Base-by-base conservation (phyloP, 2,113 vertebrate species). In the Corydoras maculifer region DNA sequence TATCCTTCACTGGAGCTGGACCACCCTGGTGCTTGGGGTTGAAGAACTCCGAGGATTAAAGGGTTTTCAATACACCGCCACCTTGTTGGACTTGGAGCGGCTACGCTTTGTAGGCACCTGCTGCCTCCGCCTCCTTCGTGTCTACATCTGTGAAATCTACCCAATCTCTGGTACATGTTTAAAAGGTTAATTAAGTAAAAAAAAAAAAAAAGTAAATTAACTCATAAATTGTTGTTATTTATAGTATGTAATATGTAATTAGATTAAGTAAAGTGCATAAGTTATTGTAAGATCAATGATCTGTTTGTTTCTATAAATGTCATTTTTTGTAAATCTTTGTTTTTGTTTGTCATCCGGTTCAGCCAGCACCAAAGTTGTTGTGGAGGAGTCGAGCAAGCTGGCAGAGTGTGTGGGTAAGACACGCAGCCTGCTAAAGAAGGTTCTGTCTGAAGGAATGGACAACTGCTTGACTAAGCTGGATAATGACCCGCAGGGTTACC, bases 1-100 rank as follows among this genome's bases (percentile, higher is more conserved):
- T 79, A 91, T 99, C 78, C 92, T 99, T 76, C 96, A 99, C 62
- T 99, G 97, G 97, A 98, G 97, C 70, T 99, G 97, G 97, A 98
- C 95, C 70, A 99, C 97, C 0, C 80, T 99, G 80, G 95, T 98
- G 62, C 83, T 98, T 77, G 97, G 97, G 77, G 96, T 98, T 65
- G 96, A 99, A 87, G 97, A 99, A 77, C 91, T 99, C 72, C 90
- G 96, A 69, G 95, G 95, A 9, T 85, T 99, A 54, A 98, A 98
- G 82, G 97, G 97, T 50, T 99, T 99, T 82, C 96, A 98, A 70
- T 98, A 94, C 80, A 99, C 97, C 1, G 97, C 97, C 80, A 99
- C 97, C 2, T 90, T 99, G 70, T 82, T 99, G 43, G 96, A 99
- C 86, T 88, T 99, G 77, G 97, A 99, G 87, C 91, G 97, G 30